phyloP scores from a whole-genome alignment of 2,797 vertebrate species.

The Lophotriccus pileatus region DNA sequence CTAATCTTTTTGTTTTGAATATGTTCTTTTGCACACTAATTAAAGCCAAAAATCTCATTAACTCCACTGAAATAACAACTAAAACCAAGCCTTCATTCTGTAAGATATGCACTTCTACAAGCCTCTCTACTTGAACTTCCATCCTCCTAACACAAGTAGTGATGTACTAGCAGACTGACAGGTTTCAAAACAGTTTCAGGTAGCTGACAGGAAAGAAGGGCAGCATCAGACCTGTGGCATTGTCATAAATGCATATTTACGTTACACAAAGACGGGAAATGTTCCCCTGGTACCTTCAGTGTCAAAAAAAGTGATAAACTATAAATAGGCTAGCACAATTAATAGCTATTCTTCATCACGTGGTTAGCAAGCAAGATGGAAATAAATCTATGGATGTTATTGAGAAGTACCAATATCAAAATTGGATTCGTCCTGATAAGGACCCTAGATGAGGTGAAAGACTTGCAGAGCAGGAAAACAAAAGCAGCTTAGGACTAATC shows the following conservation, averaged over 20 bases:
- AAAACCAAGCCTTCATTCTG: not conserved
- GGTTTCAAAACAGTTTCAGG: not conserved
- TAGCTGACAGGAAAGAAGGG: not conserved
- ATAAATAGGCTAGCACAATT: not conserved
- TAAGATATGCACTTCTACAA: not conserved
- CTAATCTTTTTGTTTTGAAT: not conserved
- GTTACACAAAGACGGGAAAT: not conserved
- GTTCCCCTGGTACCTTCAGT: not conserved
- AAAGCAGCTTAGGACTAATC: not conserved
- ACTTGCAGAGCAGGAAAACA: not conserved
- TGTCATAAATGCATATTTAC: accelerated
- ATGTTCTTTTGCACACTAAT: not conserved
- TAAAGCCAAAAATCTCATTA: not conserved
- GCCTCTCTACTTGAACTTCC: not conserved
- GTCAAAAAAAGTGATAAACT: not conserved
- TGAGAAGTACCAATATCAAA: not conserved
- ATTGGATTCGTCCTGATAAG: not conserved
- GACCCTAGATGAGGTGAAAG: not conserved
- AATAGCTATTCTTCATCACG: not conserved
- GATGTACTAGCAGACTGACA: not conserved
- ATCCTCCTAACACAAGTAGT: not conserved
- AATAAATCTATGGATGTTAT: not conserved
- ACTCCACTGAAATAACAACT: not conserved
- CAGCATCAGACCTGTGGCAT: not conserved
- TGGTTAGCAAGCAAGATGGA: not conserved